phyloP scores from a whole-genome alignment of 2,797 vertebrate species.

The Crenichthys baileyi region DNA sequence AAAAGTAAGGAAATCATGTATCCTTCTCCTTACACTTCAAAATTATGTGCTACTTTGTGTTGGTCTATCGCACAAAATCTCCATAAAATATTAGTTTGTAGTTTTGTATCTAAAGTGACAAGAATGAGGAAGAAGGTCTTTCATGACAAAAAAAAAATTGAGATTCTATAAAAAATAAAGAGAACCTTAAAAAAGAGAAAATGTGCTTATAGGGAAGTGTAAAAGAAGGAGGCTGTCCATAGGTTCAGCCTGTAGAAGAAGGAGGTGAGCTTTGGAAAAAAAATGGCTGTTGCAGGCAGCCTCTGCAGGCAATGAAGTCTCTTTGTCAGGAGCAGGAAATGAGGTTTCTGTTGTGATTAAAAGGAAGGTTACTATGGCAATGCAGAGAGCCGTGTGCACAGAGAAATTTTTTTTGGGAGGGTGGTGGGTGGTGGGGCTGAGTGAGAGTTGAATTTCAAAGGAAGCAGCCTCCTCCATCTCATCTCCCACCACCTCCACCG shows the following conservation, averaged over 20 bases:
- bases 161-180: conserved; percentile 16
- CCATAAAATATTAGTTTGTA: neutral
- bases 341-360: conserved; percentile 83
- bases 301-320: conserved; percentile 74
- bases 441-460: conserved; percentile 84
- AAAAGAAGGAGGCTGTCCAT: conserved; percentile 38
- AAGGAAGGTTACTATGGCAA: conserved; percentile 82
- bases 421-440: conserved; percentile 62
- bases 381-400: conserved; percentile 79
- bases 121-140: conserved; percentile 21
- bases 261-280: conserved; percentile 64
- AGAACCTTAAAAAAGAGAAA: conserved; percentile 62
- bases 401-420: conserved; percentile 49
- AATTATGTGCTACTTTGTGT: neutral
- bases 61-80: neutral
- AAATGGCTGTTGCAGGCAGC: conserved; percentile 68
- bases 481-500: conserved; percentile 41
- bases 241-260: conserved; percentile 49
- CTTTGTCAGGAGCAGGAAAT: conserved; percentile 83
- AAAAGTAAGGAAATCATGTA: no score
- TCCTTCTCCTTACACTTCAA: neutral
- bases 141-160: conserved; percentile 24
- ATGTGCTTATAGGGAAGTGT: conserved; percentile 67
- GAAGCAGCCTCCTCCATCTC: conserved; percentile 75
- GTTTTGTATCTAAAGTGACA: neutral